phyloP scores from a whole-genome alignment of 2,888 invertebrate species.

The Pilophorus perplexus region DNA sequence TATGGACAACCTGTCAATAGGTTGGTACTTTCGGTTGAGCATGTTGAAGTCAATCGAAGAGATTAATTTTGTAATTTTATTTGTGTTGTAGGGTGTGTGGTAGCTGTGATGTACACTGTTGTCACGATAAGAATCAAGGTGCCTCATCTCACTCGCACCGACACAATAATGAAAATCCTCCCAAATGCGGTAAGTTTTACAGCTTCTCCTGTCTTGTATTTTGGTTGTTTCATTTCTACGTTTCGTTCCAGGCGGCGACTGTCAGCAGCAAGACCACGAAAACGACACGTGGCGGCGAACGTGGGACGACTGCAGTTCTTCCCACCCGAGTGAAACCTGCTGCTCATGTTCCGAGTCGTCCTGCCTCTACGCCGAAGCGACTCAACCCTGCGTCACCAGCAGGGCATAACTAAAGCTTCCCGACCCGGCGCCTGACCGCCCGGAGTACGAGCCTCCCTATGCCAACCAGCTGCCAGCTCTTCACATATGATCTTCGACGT shows the following conservation, averaged over 20 bases:
- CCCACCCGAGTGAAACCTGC: constrained; percentile 57
- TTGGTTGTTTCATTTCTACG: neutral
- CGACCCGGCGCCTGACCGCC: neutral
- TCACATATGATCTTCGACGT: constrained; percentile 15
- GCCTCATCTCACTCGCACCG: constrained; percentile 16
- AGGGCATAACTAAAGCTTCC: constrained; percentile 38
- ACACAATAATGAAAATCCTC: constrained; percentile 12
- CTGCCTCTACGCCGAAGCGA: constrained; percentile 61
- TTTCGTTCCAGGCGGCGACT: constrained; percentile 24
- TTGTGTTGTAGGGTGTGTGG: constrained; percentile 41
- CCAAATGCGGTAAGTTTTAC: constrained; percentile 11
- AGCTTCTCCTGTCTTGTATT: neutral
- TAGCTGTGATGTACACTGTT: constrained; percentile 44
- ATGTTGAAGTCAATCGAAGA: neutral
- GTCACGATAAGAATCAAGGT: constrained; percentile 41
- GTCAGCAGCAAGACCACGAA: constrained; percentile 25
- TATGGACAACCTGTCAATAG: constrained; percentile 46
- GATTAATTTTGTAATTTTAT: neutral
- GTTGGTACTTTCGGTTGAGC: constrained; percentile 11
- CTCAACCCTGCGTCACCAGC: constrained; percentile 32
- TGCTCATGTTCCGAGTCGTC: constrained; percentile 63
- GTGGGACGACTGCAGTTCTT: constrained; percentile 51
- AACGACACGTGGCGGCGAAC: constrained; percentile 37
- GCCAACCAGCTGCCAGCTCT: constrained; percentile 1
- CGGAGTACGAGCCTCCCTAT: neutral